Evolutionary conservation across 2,888 invertebrate species (phyloP).

Genomic region (Coleophora deauratella): DNA sequence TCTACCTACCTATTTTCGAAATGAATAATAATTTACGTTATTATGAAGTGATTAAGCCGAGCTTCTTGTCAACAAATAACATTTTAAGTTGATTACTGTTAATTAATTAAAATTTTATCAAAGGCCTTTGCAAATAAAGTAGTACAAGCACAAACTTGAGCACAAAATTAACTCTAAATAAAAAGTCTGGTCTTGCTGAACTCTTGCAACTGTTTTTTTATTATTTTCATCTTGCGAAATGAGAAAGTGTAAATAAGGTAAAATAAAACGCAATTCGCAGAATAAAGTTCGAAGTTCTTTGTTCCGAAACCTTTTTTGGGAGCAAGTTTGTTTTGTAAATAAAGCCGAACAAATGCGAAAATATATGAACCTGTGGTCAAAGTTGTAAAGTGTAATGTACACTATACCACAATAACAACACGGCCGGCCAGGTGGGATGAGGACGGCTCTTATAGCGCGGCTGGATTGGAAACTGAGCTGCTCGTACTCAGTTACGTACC

Average conservation of each 20-base stretch:
- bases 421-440: slow-evolving; percentile 30
- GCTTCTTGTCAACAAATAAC: not conserved
- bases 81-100: not conserved
- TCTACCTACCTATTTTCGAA: not conserved
- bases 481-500: slow-evolving; percentile 26
- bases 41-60: slow-evolving; percentile 3
- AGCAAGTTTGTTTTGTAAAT: too few species aligned
- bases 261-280: too few species aligned
- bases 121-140: not conserved
- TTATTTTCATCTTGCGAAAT: too few species aligned
- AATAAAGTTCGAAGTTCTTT: too few species aligned
- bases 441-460: slow-evolving; percentile 35
- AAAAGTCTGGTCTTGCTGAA: too few species aligned
- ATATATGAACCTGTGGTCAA: too few species aligned
- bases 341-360: too few species aligned
- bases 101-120: slow-evolving; percentile 1
- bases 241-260: too few species aligned
- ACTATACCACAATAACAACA: slow-evolving; percentile 20
- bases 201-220: too few species aligned
- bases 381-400: slow-evolving; percentile 25
- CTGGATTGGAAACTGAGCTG: slow-evolving; percentile 42
- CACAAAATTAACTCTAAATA: too few species aligned
- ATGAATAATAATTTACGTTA: not conserved
- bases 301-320: too few species aligned
- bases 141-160: not conserved